phyloP scores from a whole-genome alignment of 2,888 invertebrate species.

The Leptarthrus brevirostris region DNA sequence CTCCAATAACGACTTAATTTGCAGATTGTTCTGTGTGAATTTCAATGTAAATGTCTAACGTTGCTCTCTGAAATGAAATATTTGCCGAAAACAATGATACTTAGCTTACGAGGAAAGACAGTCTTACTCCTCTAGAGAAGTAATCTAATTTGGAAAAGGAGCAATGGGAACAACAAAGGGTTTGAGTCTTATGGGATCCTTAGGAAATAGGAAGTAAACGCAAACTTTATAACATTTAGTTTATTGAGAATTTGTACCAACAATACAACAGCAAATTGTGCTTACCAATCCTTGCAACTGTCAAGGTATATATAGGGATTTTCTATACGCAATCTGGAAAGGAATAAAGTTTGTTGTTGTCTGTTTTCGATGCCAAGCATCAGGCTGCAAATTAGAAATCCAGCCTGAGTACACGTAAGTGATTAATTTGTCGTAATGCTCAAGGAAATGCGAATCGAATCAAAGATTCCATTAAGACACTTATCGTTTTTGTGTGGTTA shows the following conservation, averaged over 20 bases:
- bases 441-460: constrained; percentile 7
- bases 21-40: neutral
- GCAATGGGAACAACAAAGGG: neutral
- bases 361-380: neutral
- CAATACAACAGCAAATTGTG: constrained; percentile 17
- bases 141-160: neutral
- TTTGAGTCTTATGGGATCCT: neutral
- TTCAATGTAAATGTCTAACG: neutral
- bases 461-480: constrained; percentile 40
- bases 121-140: neutral
- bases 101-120: neutral
- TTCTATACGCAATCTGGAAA: neutral
- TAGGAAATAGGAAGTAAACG: neutral
- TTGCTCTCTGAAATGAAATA: constrained; percentile 3
- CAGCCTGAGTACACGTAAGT: neutral
- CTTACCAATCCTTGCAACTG: neutral
- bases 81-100: neutral
- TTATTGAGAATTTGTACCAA: constrained; percentile 16
- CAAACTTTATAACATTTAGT: constrained; percentile 1
- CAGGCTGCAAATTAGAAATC: neutral
- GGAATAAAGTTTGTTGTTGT: neutral
- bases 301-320: neutral
- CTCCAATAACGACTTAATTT: constrained; percentile 18
- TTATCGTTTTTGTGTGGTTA: neutral
- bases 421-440: constrained; percentile 1